Conservation (phyloP, 2,113 vertebrate genomes). For the Leucoraja erinaceus region DNA sequence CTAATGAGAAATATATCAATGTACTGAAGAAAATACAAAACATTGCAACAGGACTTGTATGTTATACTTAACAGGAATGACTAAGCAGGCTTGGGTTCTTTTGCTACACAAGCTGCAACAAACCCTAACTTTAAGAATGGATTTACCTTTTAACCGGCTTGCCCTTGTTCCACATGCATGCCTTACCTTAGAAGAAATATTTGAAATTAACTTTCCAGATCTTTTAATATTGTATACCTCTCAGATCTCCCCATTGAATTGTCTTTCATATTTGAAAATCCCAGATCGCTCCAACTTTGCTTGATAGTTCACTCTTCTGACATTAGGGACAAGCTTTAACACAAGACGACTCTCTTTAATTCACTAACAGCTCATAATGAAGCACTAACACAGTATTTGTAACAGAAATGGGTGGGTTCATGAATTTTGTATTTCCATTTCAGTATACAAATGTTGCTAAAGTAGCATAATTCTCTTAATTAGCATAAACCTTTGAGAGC, state of each 20-base stretch:
- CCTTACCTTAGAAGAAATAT: neutral
- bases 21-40: no score
- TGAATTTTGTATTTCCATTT: constrained; percentile 38
- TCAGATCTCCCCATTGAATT: neutral
- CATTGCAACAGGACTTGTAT: no score
- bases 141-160: neutral
- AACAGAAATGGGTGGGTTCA: constrained; percentile 32
- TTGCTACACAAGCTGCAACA: no score
- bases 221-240: neutral
- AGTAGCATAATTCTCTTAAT: constrained; percentile 39
- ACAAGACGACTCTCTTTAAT: constrained; percentile 12
- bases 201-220: neutral
- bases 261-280: constrained; percentile 23
- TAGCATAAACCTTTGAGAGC: constrained; percentile 39
- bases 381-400: constrained; percentile 34
- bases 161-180: neutral
- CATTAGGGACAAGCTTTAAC: constrained; percentile 7
- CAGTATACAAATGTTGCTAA: constrained; percentile 38
- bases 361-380: constrained; percentile 34
- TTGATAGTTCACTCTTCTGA: constrained; percentile 4
- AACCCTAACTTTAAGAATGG: neutral
- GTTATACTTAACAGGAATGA: no score
- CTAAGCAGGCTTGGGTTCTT: no score
- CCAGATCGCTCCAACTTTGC: neutral
- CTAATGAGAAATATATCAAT: no score